A percentile compares a stretch with the other conserved stretches of the same genome.
Conservation (phyloP, 2,113 vertebrate genomes). For the Catharus bicknelli region DNA sequence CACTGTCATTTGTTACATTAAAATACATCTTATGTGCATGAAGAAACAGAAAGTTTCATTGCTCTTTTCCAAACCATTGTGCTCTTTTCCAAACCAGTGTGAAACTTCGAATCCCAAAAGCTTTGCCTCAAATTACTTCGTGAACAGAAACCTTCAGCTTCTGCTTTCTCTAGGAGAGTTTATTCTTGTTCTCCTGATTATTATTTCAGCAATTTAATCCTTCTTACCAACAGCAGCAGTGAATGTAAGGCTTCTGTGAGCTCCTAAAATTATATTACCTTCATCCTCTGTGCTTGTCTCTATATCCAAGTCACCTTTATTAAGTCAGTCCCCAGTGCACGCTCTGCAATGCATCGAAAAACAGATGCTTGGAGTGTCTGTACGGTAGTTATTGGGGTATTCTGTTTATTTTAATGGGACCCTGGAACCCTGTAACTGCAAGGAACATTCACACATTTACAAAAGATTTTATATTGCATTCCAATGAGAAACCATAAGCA, state of each 20-base stretch:
- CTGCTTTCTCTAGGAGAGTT: neutral
- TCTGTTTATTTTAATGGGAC: slow-evolving; percentile 54
- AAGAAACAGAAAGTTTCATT: neutral
- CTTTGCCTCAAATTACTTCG: neutral
- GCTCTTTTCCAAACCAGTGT: neutral
- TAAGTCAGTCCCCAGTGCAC: neutral
- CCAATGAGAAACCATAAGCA: slow-evolving; percentile 11
- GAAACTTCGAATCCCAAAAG: neutral
- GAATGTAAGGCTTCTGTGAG: neutral
- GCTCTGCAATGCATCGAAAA: neutral
- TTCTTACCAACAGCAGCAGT: neutral
- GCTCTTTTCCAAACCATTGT: neutral
- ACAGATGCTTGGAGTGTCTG: slow-evolving; percentile 34
- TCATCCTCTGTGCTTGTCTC: neutral
- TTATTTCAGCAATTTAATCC: slow-evolving; percentile 35
- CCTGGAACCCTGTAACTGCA: slow-evolving; percentile 24
- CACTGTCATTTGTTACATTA: neutral
- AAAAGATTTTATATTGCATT: slow-evolving; percentile 30
- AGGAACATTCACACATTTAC: slow-evolving; percentile 25
- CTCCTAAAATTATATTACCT: slow-evolving; percentile 22
- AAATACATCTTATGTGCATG: neutral
- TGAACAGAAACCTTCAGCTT: neutral
- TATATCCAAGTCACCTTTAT: slow-evolving; percentile 35
- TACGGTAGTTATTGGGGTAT: neutral
- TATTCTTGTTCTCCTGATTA: neutral